These are phyloP conservation scores for Euplagia quadripunctaria DNA, from an alignment of 2,888 invertebrate species.

Conservation along the genomic window DNA sequence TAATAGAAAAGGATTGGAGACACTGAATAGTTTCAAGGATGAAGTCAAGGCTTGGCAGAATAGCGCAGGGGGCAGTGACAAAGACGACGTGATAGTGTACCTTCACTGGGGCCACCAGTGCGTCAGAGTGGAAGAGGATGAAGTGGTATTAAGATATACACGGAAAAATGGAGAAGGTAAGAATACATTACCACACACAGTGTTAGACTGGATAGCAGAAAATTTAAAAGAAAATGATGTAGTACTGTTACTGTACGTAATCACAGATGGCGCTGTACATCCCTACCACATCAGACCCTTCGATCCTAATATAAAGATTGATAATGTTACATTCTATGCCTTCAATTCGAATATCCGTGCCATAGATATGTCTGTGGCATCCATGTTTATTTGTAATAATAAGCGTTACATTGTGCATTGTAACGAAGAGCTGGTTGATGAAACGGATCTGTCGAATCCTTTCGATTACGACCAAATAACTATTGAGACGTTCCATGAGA, in stretches of 20 bases:
- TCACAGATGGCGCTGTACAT: neutral
- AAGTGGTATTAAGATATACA: neutral
- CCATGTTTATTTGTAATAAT: slow-evolving; percentile 20
- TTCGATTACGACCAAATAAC: slow-evolving; percentile 10
- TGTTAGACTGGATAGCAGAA: neutral
- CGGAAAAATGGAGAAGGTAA: neutral
- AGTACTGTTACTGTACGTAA: slow-evolving; percentile 2
- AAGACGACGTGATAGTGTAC: neutral
- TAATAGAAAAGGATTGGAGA: slow-evolving; percentile 3
- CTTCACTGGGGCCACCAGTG: slow-evolving; percentile 9
- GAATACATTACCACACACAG: neutral
- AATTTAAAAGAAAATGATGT: slow-evolving; percentile 6
- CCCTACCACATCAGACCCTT: neutral
- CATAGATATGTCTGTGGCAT: no score
- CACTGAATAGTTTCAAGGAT: neutral
- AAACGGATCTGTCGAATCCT: slow-evolving; percentile 12
- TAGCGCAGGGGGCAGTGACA: neutral
- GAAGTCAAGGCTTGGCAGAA: slow-evolving; percentile 7
- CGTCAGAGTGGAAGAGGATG: neutral
- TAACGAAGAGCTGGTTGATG: slow-evolving; percentile 10
- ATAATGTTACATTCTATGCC: no score
- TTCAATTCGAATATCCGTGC: no score
- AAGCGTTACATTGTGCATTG: slow-evolving; percentile 50
- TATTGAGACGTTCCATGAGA: slow-evolving; percentile 48
- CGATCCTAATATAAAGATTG: neutral